These are phyloP conservation scores for Graptemys geographica DNA, from an alignment of 2,797 vertebrate species.

Conservation along the genomic window DNA sequence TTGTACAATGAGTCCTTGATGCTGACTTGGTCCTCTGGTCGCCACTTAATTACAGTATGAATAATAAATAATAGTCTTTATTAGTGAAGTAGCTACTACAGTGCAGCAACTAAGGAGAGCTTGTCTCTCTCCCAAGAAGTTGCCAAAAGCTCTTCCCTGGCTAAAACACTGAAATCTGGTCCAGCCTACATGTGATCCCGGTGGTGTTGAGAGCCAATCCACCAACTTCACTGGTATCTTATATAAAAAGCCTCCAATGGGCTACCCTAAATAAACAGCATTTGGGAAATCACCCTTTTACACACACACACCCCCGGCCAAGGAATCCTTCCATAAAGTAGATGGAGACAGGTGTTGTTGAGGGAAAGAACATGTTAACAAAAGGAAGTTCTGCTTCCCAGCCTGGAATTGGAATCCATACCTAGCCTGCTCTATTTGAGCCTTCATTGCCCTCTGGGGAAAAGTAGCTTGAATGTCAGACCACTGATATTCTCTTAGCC, in stretches of 20 bases:
- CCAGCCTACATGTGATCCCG: background rate
- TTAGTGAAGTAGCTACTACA: background rate
- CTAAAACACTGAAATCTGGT: background rate
- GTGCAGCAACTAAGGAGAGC: background rate
- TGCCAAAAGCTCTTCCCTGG: background rate
- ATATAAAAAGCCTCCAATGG: background rate
- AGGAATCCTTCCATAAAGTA: background rate
- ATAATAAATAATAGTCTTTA: fast-evolving
- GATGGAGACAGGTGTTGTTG: background rate
- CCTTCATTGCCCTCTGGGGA: background rate
- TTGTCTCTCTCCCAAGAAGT: background rate
- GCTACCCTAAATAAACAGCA: background rate
- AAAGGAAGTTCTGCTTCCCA: background rate
- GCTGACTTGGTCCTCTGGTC: fast-evolving
- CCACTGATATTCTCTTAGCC: background rate
- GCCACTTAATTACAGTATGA: background rate
- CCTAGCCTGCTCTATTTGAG: background rate
- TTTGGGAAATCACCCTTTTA: background rate
- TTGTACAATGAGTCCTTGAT: background rate
- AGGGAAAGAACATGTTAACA: fast-evolving
- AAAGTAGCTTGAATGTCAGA: background rate
- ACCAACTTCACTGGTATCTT: background rate
- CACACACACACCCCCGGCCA: background rate
- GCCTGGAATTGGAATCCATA: background rate
- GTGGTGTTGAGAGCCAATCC: background rate